Percentiles rank a stretch among this genome's conserved stretches.
phyloP scores from a whole-genome alignment of 2,797 vertebrate species.

The Austrolebias charrua region DNA sequence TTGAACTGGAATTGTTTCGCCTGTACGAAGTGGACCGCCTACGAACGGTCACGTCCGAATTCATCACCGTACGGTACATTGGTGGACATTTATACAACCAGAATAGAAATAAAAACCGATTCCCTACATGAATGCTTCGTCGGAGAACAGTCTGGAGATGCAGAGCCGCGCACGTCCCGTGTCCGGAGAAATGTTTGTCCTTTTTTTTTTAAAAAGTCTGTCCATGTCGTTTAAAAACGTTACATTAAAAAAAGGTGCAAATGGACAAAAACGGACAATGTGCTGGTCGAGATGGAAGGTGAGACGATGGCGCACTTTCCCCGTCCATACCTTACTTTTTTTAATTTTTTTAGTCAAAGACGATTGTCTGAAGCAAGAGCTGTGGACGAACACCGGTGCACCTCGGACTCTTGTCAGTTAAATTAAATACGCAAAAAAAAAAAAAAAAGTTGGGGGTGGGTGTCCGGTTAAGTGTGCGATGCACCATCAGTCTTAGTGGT shows the following conservation, averaged over 20 bases:
- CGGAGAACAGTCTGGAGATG: constrained; percentile 1
- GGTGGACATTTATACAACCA: constrained; percentile 85
- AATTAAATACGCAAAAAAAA: constrained; percentile 77
- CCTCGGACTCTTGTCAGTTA: constrained; percentile 51
- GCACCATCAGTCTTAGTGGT: constrained; percentile 49
- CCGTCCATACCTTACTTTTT: constrained; percentile 20
- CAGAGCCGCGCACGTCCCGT: constrained; percentile 35
- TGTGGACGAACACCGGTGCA: constrained; percentile 25
- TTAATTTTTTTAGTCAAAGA: constrained; percentile 15
- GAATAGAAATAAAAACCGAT: constrained; percentile 66
- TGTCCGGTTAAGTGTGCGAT: constrained; percentile 33
- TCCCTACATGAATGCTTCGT: constrained; percentile 72
- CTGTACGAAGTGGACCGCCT: constrained; percentile 83
- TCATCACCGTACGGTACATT: constrained; percentile 61
- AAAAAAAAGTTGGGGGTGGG: too few species aligned
- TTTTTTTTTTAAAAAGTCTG: background rate
- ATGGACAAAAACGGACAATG: constrained; percentile 22
- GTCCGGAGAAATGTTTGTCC: constrained; percentile 21
- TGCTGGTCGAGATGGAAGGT: constrained; percentile 19
- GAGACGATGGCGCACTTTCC: constrained; percentile 49
- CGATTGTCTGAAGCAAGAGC: constrained; percentile 78
- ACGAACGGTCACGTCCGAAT: constrained; percentile 83
- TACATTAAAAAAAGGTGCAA: constrained; percentile 12
- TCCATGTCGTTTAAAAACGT: constrained; percentile 7
- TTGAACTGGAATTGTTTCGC: constrained; percentile 79